phyloP scores from a whole-genome alignment of 1,140 invertebrate genomes.

The Druon quercuslanigerum region DNA sequence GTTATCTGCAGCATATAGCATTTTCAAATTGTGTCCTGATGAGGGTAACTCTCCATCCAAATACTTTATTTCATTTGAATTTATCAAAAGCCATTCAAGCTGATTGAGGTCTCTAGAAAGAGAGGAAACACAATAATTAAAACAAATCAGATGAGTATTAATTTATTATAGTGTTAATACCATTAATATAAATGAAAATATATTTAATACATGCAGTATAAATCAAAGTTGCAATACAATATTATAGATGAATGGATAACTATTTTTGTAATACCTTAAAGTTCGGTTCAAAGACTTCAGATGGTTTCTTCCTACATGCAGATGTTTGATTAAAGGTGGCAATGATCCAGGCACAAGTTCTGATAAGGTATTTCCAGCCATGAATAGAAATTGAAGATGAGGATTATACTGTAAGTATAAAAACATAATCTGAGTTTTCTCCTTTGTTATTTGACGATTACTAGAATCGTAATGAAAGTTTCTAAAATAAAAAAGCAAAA shows the following conservation, averaged over 20 bases:
- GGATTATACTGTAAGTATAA: conserved; percentile 79
- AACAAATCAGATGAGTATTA: neutral
- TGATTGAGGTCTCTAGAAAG: conserved; percentile 79
- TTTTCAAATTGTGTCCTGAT: conserved; percentile 79
- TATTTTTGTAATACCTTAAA: conserved; percentile 72
- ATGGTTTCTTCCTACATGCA: conserved; percentile 85
- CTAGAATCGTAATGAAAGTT: neutral
- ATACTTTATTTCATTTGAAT: conserved; percentile 83
- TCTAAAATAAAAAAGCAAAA: neutral
- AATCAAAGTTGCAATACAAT: neutral
- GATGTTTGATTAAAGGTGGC: conserved; percentile 79
- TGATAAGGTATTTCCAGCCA: conserved; percentile 83
- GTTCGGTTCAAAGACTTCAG: conserved; percentile 84
- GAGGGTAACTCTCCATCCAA: conserved; percentile 85
- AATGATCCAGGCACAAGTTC: conserved; percentile 81
- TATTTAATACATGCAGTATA: neutral
- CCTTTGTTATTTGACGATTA: too few relatives aligned
- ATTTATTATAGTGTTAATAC: neutral
- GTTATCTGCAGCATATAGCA: conserved; percentile 85
- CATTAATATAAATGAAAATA: neutral
- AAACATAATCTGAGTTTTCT: neutral
- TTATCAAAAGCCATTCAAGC: conserved; percentile 86
- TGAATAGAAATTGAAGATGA: conserved; percentile 80
- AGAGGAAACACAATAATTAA: conserved; percentile 33
- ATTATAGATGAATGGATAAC: neutral